A percentile compares a stretch with the other conserved stretches of the same genome.
Evolutionary conservation across 2,113 vertebrate species (phyloP).

Genomic region (Dipodomys stephensi): DNA sequence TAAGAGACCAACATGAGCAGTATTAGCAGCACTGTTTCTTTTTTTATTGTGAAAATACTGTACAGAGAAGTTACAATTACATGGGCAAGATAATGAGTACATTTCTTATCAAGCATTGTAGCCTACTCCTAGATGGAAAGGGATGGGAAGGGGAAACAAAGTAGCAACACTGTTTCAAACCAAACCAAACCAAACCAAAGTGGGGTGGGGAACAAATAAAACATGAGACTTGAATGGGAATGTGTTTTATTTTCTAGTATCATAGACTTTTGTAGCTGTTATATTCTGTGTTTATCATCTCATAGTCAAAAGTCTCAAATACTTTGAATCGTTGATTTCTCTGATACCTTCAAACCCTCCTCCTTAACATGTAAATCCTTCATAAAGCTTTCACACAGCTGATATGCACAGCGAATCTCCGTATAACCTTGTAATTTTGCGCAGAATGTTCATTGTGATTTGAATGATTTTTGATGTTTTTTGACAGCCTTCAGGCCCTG

Average conservation of each 20-base stretch:
- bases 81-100: no score
- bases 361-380: background rate
- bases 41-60: no score
- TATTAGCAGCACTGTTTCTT: background rate
- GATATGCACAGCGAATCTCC: background rate
- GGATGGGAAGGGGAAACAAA: no score
- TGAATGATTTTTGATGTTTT: slow-evolving; percentile 12
- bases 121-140: no score
- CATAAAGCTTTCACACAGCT: background rate
- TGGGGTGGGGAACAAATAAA: background rate
- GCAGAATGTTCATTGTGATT: background rate
- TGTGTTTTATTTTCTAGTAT: slow-evolving; percentile 11
- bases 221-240: background rate
- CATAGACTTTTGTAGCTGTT: background rate
- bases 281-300: slow-evolving; percentile 8
- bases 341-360: background rate
- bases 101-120: no score
- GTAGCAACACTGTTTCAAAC: background rate
- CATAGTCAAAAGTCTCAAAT: background rate
- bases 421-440: background rate
- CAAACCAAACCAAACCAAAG: background rate
- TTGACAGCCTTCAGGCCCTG: background rate
- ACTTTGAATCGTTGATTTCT: background rate
- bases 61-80: no score
- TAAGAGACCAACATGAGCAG: background rate